Evolutionary conservation across 1,140 invertebrate species (phyloP).

Genomic region (Triops cancriformis): DNA sequence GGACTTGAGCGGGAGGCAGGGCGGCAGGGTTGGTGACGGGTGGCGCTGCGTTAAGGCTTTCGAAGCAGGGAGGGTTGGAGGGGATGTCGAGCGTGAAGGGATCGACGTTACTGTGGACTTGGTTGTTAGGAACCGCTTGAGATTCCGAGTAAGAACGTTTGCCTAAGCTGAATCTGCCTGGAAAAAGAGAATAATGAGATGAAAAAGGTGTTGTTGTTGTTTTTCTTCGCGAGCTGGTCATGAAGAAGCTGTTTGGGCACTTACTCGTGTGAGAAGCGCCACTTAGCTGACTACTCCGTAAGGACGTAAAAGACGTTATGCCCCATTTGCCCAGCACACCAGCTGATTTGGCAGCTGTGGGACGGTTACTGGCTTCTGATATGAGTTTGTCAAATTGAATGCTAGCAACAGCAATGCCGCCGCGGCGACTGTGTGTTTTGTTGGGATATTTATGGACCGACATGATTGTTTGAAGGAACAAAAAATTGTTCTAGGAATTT

Average conservation of each 20-base stretch:
- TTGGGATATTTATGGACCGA: not conserved
- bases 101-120: conserved; percentile 33
- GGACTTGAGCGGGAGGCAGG: conserved; percentile 36
- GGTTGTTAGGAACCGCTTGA: not conserved
- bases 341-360: conserved; percentile 68
- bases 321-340: conserved; percentile 88
- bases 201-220: not conserved
- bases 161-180: conserved; percentile 21
- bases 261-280: conserved; percentile 39
- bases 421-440: not conserved
- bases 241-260: not conserved
- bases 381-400: conserved; percentile 68
- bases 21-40: conserved; percentile 33
- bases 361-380: conserved; percentile 77
- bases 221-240: not conserved
- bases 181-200: not conserved
- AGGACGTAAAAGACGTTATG: conserved; percentile 83
- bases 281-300: conserved; percentile 63
- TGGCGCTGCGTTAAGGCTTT: not conserved
- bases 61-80: not conserved
- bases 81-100: conserved; percentile 41
- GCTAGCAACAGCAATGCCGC: conserved; percentile 39
- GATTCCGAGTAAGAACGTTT: conserved; percentile 6
- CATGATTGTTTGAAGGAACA: not conserved
- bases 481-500: not conserved